Conservation (phyloP, 2,888 invertebrate genomes). For the Cabera pusaria region DNA sequence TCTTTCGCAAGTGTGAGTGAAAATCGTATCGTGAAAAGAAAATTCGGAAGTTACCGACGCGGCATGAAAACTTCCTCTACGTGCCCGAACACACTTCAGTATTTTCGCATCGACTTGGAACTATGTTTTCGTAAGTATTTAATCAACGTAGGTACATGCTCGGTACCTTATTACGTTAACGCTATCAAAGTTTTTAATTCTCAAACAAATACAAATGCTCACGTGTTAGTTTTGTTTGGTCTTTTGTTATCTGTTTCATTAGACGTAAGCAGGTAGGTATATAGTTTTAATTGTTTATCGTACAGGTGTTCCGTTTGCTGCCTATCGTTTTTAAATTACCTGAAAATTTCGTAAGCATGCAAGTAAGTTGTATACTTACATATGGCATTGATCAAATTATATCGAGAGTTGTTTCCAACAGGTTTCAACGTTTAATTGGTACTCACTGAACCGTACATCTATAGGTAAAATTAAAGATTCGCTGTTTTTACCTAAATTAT, state of each 20-base stretch:
- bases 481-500: too few species aligned
- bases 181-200: conserved; percentile 19
- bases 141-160: too few species aligned
- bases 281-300: conserved; percentile 19
- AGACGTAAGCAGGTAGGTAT: too few species aligned
- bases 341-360: conserved; percentile 5
- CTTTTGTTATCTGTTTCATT: conserved; percentile 11
- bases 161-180: conserved; percentile 1
- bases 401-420: not conserved
- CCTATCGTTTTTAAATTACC: conserved; percentile 5
- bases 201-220: conserved; percentile 8
- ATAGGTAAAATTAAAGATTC: too few species aligned
- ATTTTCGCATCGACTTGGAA: conserved; percentile 17
- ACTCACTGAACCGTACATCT: too few species aligned
- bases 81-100: conserved; percentile 5
- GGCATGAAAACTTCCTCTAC: conserved; percentile 20
- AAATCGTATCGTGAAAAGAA: conserved; percentile 6
- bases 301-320: conserved; percentile 13
- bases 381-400: conserved; percentile 4
- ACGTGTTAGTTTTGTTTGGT: conserved; percentile 9
- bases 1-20: conserved; percentile 17
- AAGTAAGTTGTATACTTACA: conserved; percentile 3
- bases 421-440: conserved; percentile 1
- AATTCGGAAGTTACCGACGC: conserved; percentile 8
- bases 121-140: conserved; percentile 32